Evolutionary conservation across 2,797 vertebrate species (phyloP).

Genomic region (Aplochiton taeniatus): DNA sequence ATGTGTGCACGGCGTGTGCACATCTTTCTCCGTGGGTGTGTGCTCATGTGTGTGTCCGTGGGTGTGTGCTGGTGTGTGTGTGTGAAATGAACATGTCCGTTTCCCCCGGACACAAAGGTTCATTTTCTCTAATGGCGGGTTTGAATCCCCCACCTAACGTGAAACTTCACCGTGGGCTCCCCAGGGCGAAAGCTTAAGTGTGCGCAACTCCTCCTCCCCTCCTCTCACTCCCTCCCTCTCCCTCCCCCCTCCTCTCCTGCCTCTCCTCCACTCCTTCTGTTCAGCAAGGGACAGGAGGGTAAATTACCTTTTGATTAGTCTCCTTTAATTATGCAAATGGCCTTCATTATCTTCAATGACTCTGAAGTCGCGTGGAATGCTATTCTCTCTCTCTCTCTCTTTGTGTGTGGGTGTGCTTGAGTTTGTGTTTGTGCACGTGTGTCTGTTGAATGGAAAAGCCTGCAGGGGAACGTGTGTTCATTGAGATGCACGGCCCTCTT

Average conservation of each 20-base stretch:
- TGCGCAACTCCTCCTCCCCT: conserved; percentile 29
- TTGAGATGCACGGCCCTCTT: not conserved
- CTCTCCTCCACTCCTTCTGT: conserved; percentile 34
- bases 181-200: conserved; percentile 45
- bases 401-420: not conserved
- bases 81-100: conserved; percentile 41
- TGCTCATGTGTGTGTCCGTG: not conserved
- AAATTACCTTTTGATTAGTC: conserved; percentile 74
- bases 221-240: conserved; percentile 11
- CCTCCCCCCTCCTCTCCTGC: conserved; percentile 9
- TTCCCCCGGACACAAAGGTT: conserved; percentile 39
- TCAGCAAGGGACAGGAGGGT: conserved; percentile 57
- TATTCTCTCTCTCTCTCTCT: conserved; percentile 39
- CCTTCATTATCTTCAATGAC: conserved; percentile 63
- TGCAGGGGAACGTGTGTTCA: no score
- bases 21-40: conserved; percentile 6
- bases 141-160: conserved; percentile 49
- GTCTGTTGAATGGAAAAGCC: no score
- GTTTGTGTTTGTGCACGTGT: not conserved
- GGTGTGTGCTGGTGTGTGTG: conserved; percentile 13
- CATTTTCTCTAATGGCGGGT: conserved; percentile 52
- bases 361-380: conserved; percentile 61
- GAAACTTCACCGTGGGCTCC: conserved; percentile 48
- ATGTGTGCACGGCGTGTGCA: not conserved
- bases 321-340: conserved; percentile 75